Evolutionary conservation across 2,888 invertebrate genomes (phyloP).

Genomic region (Biston betularia): DNA sequence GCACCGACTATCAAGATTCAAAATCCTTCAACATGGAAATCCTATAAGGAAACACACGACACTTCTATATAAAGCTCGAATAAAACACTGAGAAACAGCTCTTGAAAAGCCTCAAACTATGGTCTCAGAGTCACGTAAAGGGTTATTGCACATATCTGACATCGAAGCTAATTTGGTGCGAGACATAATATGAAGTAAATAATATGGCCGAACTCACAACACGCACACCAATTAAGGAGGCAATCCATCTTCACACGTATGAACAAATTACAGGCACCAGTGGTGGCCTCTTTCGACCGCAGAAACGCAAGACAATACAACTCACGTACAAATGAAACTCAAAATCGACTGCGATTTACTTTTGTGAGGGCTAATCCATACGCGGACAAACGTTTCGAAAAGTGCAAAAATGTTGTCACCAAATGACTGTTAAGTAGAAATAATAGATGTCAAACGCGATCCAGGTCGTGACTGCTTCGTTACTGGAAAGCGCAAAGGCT

Average conservation of each 20-base stretch:
- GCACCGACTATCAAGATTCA: slow-evolving; percentile 56
- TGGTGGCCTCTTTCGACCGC: slow-evolving; percentile 49
- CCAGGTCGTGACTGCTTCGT: slow-evolving; percentile 13
- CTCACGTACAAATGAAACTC: slow-evolving; percentile 31
- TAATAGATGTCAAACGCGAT: slow-evolving; percentile 12
- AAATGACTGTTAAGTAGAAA: slow-evolving; percentile 15
- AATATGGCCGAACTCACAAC: slow-evolving; percentile 54
- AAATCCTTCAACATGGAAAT: slow-evolving; percentile 45
- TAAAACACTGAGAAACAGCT: slow-evolving; percentile 28
- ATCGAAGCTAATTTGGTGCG: slow-evolving; percentile 59
- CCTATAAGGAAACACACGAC: slow-evolving; percentile 39
- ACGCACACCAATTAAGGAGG: slow-evolving; percentile 69
- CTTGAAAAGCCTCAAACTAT: slow-evolving; percentile 37
- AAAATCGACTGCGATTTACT: slow-evolving; percentile 10
- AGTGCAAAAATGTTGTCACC: slow-evolving; percentile 31
- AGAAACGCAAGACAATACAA: slow-evolving; percentile 39
- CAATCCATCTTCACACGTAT: slow-evolving; percentile 80
- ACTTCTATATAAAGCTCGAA: slow-evolving; percentile 32
- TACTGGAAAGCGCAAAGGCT: slow-evolving; percentile 11
- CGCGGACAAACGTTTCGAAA: background rate
- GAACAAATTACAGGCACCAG: slow-evolving; percentile 75
- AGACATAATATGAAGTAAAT: slow-evolving; percentile 57
- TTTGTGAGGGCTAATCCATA: slow-evolving; percentile 13
- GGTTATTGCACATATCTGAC: slow-evolving; percentile 52
- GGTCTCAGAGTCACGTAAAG: slow-evolving; percentile 44